phyloP scores from a whole-genome alignment of 2,888 invertebrate genomes.

The Imbricaverruca yamaguchii region DNA sequence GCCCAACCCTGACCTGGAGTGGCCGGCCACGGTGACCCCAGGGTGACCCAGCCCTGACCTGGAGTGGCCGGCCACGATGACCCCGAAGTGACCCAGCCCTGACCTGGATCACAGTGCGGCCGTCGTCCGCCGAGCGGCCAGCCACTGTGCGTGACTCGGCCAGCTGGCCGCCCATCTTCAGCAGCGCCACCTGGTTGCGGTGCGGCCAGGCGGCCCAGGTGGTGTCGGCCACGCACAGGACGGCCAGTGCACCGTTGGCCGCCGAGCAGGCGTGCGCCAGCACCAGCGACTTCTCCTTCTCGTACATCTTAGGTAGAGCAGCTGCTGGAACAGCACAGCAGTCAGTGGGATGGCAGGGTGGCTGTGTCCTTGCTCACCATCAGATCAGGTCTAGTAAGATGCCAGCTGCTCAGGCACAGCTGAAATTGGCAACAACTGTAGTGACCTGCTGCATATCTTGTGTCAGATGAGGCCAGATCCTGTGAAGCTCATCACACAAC shows the following conservation, averaged over 20 bases:
- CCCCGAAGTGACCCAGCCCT: background rate
- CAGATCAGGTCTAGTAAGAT: too few species aligned
- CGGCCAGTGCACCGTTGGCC: background rate
- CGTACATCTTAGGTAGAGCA: background rate
- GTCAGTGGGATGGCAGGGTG: too few species aligned
- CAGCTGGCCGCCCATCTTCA: background rate
- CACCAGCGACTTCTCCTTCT: background rate
- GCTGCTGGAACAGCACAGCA: too few species aligned
- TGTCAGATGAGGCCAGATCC: too few species aligned
- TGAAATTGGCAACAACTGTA: too few species aligned
- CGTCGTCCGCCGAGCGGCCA: constrained; percentile 12
- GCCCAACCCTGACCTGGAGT: constrained; percentile 8
- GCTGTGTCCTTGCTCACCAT: too few species aligned
- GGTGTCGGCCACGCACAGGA: background rate
- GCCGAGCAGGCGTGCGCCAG: constrained; percentile 23
- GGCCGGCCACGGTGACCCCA: constrained; percentile 8
- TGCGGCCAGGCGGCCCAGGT: constrained; percentile 8
- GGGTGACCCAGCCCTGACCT: too few species aligned
- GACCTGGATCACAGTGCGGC: background rate
- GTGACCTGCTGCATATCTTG: too few species aligned
- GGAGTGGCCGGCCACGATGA: too few species aligned
- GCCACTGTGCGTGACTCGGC: background rate
- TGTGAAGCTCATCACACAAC: too few species aligned
- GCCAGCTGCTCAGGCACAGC: too few species aligned
- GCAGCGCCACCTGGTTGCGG: background rate